These are phyloP conservation scores for Drosophila maculinotata DNA, from an alignment of 2,888 invertebrate genomes.

Conservation along the genomic window DNA sequence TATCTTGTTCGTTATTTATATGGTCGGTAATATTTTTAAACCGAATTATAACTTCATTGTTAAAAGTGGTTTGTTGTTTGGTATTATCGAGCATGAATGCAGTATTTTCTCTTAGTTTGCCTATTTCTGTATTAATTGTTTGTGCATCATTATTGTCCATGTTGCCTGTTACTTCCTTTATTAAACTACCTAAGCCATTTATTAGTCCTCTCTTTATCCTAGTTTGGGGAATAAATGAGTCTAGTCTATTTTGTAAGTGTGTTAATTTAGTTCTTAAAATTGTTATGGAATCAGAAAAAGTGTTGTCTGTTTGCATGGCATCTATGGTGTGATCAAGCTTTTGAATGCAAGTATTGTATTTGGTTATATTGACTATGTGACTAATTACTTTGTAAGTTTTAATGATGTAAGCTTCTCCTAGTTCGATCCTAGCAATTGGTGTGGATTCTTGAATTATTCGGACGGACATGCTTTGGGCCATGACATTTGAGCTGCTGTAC, in stretches of 20 bases:
- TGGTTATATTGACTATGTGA: not conserved
- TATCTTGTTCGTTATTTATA: not conserved
- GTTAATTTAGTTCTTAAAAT: not conserved
- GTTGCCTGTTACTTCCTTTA: too few species aligned
- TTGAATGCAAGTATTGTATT: not conserved
- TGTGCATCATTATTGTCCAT: too few species aligned
- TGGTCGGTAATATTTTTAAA: not conserved
- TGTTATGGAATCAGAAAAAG: not conserved
- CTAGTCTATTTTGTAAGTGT: not conserved
- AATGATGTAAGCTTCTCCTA: not conserved
- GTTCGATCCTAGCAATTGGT: not conserved
- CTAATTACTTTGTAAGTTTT: not conserved
- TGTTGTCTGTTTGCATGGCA: not conserved
- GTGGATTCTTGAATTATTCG: not conserved
- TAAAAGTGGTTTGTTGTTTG: too few species aligned
- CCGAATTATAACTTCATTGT: not conserved
- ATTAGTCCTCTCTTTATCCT: not conserved
- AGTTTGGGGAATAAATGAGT: not conserved
- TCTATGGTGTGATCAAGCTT: not conserved
- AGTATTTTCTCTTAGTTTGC: too few species aligned
- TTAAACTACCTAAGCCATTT: not conserved
- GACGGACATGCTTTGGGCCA: not conserved
- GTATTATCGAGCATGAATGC: too few species aligned
- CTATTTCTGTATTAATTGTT: too few species aligned
- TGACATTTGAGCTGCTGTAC: not conserved